Conservation (phyloP, 1,140 invertebrate genomes). For the Pygmarrhopalites habei region DNA sequence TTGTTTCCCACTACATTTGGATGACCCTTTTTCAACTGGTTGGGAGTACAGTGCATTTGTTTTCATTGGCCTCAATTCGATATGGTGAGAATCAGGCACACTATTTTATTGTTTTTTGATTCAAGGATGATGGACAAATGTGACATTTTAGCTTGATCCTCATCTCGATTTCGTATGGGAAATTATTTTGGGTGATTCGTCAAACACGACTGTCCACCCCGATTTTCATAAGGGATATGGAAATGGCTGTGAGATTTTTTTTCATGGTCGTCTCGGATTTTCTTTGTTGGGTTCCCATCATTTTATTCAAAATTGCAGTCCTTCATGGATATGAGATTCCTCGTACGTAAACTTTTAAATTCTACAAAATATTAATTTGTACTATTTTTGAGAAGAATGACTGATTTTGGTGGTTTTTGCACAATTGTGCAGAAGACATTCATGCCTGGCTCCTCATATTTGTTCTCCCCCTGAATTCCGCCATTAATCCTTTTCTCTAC, state of each 20-base stretch:
- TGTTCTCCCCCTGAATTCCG: conserved; percentile 68
- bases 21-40: conserved; percentile 59
- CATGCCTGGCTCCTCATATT: conserved; percentile 70
- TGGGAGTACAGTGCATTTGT: conserved; percentile 70
- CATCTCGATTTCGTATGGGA: conserved; percentile 30
- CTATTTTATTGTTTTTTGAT: background rate
- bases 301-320: conserved; percentile 58
- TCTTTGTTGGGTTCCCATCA: conserved; percentile 69
- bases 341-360: conserved; percentile 42
- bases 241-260: conserved; percentile 62
- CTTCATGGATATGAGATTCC: conserved; percentile 51
- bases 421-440: conserved; percentile 50
- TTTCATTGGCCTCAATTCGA: conserved; percentile 59
- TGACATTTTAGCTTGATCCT: conserved; percentile 5
- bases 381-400: background rate
- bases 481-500: conserved; percentile 69
- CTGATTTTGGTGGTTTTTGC: conserved; percentile 1
- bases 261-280: conserved; percentile 66
- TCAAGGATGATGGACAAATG: too few relatives aligned
- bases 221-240: conserved; percentile 53
- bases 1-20: conserved; percentile 66
- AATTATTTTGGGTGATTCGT: conserved; percentile 59
- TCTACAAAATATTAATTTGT: conserved; percentile 8
- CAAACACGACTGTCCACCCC: conserved; percentile 54
- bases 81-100: conserved; percentile 19